phyloP scores from a whole-genome alignment of 2,888 invertebrate species.

The Tetranychus piercei region DNA sequence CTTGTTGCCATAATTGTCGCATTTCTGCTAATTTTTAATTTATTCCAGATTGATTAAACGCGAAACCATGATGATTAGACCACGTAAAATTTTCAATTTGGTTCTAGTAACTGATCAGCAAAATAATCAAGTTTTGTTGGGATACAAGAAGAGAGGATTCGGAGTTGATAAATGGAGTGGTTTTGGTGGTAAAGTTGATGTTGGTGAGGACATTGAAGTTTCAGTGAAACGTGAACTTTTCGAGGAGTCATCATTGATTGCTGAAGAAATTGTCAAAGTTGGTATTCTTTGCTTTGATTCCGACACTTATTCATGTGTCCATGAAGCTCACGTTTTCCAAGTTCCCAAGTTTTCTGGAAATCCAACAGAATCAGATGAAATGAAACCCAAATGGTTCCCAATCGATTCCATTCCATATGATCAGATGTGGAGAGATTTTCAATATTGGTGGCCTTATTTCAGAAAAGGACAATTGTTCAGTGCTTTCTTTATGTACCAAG shows the following conservation, averaged over 20 bases:
- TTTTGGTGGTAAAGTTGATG: constrained; percentile 2
- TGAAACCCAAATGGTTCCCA: constrained; percentile 6
- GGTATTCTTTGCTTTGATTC: background rate
- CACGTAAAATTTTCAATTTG: background rate
- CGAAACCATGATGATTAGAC: background rate
- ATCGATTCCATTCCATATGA: background rate
- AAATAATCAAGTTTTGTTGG: background rate
- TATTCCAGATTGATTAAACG: too few relatives aligned
- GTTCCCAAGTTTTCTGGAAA: background rate
- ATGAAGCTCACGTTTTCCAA: background rate
- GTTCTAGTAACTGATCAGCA: background rate
- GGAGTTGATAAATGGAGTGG: background rate
- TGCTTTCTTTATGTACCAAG: background rate
- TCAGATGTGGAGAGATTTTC: background rate
- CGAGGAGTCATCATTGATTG: background rate
- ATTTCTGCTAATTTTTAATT: too few relatives aligned
- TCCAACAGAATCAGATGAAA: background rate
- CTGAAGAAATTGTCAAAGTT: background rate
- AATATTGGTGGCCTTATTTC: constrained; percentile 4
- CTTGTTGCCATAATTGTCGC: too few relatives aligned
- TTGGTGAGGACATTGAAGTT: background rate
- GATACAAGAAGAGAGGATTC: background rate
- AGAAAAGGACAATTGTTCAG: background rate
- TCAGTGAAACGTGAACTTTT: background rate
- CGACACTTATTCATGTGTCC: background rate